Percentiles rank a stretch among this genome's conserved stretches.
These are phyloP conservation scores for Mormyrus proboscirostris DNA, from an alignment of 2,797 vertebrate species.

Conservation along the genomic window DNA sequence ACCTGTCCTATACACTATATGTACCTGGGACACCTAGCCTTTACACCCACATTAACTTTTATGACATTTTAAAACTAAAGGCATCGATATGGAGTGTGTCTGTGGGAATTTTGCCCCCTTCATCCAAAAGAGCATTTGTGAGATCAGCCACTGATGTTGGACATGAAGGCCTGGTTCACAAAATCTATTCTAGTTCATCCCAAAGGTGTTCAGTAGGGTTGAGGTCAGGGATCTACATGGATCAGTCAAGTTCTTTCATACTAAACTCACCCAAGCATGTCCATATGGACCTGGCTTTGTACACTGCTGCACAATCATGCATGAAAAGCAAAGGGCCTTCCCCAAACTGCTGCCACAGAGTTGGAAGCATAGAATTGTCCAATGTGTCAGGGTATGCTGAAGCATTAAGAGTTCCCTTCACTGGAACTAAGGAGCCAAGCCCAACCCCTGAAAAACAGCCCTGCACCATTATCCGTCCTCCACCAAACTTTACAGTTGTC, in stretches of 20 bases:
- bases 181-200: not conserved
- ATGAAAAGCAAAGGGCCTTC: not conserved
- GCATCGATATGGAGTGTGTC: not conserved
- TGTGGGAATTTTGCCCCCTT: not conserved
- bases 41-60: not conserved
- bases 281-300: not conserved
- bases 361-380: not conserved
- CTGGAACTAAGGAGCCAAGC: not conserved
- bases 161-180: not conserved
- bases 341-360: not conserved
- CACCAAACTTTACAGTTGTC: not conserved
- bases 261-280: not conserved
- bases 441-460: not conserved
- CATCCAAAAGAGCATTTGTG: not conserved
- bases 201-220: not conserved
- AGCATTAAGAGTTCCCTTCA: not conserved
- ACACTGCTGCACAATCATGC: not conserved
- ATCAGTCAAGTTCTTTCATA: not conserved
- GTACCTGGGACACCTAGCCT: not conserved
- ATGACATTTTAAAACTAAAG: not conserved
- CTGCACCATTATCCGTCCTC: not conserved
- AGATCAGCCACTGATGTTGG: not conserved
- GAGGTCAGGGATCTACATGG: not conserved
- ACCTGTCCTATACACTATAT: not conserved
- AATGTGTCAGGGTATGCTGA: not conserved